Percentiles rank a stretch among this genome's conserved stretches.
These are phyloP conservation scores for Pica pica DNA, from an alignment of 2,113 vertebrate genomes.

Conservation along the genomic window DNA sequence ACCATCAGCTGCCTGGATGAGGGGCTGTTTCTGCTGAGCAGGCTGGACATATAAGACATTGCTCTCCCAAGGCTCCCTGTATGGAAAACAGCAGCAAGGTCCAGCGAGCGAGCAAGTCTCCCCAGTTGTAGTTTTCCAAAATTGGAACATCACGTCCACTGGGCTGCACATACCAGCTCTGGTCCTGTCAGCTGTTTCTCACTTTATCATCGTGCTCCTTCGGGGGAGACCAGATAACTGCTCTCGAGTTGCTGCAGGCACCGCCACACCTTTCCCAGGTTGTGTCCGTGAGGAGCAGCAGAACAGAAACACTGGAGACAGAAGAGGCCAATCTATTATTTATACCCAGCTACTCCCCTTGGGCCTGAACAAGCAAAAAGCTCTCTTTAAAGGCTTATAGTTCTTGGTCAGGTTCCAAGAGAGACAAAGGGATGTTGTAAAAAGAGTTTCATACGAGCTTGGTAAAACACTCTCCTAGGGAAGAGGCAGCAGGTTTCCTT, in stretches of 20 bases:
- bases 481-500: conserved; percentile 36
- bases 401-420: conserved; percentile 62
- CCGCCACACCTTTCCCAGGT: conserved; percentile 29
- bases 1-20: not conserved
- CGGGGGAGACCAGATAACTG: not conserved
- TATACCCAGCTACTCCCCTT: conserved; percentile 50
- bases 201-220: conserved; percentile 36
- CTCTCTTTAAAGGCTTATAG: conserved; percentile 51
- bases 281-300: conserved; percentile 5
- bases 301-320: not conserved
- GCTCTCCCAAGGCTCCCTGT: not conserved
- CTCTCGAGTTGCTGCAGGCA: conserved; percentile 1
- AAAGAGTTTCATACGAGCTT: conserved; percentile 42
- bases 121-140: conserved; percentile 59
- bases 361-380: conserved; percentile 64
- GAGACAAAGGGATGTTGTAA: conserved; percentile 62
- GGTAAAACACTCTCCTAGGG: conserved; percentile 40
- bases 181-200: conserved; percentile 57
- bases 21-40: not conserved
- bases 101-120: not conserved
- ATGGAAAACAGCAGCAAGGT: conserved; percentile 24
- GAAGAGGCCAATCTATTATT: conserved; percentile 53
- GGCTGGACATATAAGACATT: not conserved
- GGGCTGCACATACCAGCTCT: conserved; percentile 28
- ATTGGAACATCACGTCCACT: conserved; percentile 25